phyloP scores from a whole-genome alignment of 2,797 vertebrate genomes.

The Phyllotis vaccarum region DNA sequence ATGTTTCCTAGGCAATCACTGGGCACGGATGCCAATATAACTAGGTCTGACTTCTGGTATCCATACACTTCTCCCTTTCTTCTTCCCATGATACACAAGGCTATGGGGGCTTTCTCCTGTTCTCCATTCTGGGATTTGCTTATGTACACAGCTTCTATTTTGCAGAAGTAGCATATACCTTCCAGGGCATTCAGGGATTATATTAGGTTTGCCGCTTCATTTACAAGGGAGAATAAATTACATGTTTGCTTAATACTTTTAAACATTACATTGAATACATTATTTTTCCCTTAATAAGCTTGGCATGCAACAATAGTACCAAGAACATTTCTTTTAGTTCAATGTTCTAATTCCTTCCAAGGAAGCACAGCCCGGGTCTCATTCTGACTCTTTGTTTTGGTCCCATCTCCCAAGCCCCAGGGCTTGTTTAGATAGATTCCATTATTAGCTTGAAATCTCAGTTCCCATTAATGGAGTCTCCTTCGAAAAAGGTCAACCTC shows the following conservation, averaged over 20 bases:
- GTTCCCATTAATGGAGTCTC: not conserved
- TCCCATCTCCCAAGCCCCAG: not conserved
- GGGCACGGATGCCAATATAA: not conserved
- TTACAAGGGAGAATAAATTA: slow-evolving; percentile 18
- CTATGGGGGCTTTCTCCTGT: not conserved
- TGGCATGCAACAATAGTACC: not conserved
- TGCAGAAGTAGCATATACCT: not conserved
- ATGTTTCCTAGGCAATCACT: not conserved
- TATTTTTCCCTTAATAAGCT: not conserved
- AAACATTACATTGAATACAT: not conserved
- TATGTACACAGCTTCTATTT: not conserved
- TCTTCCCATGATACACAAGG: not conserved
- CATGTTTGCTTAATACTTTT: not conserved
- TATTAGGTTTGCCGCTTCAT: not conserved
- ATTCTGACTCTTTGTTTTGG: not conserved
- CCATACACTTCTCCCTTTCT: not conserved
- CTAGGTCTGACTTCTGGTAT: not conserved
- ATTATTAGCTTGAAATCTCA: not conserved
- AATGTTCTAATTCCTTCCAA: not conserved
- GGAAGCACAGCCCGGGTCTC: not conserved
- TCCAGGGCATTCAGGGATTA: not conserved
- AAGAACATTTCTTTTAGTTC: not conserved
- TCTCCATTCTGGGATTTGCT: not conserved
- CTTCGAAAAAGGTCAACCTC: not conserved
- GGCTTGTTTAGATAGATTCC: not conserved